These are phyloP conservation scores for Halcyon chelicuti DNA, from an alignment of 2,797 vertebrate genomes.

Conservation along the genomic window DNA sequence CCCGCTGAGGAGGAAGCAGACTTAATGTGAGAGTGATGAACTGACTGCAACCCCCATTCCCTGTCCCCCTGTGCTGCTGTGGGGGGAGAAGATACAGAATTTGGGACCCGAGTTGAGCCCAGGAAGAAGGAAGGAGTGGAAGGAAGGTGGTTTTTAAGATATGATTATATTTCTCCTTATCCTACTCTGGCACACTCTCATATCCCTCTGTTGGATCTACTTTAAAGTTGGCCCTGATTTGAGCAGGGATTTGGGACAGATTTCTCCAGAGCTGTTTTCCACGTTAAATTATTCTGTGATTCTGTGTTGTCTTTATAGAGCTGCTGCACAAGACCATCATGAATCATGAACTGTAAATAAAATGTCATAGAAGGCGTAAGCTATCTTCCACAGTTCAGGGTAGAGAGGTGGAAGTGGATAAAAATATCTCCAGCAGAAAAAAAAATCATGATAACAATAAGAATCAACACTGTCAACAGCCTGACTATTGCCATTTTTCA, in stretches of 20 bases:
- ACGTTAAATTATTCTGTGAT: not conserved
- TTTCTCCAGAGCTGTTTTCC: not conserved
- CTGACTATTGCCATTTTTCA: not conserved
- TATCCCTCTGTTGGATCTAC: not conserved
- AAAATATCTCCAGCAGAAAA: not conserved
- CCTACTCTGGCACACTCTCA: not conserved
- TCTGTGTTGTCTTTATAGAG: not conserved
- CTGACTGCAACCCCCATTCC: not conserved
- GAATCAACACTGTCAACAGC: not conserved
- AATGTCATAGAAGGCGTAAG: not conserved
- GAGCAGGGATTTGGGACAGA: not conserved
- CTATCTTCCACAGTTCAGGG: not conserved
- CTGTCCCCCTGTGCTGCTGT: not conserved
- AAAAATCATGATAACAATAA: not conserved
- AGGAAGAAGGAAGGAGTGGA: not conserved
- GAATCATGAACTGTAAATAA: not conserved
- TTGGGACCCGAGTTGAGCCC: not conserved
- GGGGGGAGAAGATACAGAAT: not conserved
- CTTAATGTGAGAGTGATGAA: too few relatives aligned
- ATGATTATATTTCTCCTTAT: not conserved
- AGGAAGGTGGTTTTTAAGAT: not conserved
- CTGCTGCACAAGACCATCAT: not conserved
- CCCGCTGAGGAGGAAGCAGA: too few relatives aligned
- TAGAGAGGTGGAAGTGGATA: not conserved
- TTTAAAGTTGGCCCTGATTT: not conserved